Evolutionary conservation across 1,140 invertebrate genomes (phyloP).

Genomic region (Oppia nitens): DNA sequence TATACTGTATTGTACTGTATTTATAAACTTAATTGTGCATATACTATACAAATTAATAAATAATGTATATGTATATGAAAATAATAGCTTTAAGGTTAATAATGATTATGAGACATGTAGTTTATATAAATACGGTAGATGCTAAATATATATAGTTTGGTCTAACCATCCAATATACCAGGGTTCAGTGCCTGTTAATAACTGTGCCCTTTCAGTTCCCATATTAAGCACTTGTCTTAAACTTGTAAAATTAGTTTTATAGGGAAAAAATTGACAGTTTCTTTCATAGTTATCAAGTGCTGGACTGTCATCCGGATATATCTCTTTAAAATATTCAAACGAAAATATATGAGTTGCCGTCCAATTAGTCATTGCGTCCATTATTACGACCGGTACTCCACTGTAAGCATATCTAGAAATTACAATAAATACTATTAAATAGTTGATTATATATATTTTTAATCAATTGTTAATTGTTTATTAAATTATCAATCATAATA

Average conservation of each 20-base stretch:
- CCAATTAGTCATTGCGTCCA: slow-evolving; percentile 60
- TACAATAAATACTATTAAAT: too few relatives aligned
- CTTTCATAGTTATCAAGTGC: slow-evolving; percentile 26
- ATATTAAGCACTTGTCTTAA: slow-evolving; percentile 55
- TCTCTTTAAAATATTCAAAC: slow-evolving; percentile 57
- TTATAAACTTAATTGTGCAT: too few relatives aligned
- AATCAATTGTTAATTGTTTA: too few relatives aligned
- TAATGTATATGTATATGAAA: too few relatives aligned
- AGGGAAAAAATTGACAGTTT: slow-evolving; percentile 74
- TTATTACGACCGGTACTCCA: slow-evolving; percentile 61
- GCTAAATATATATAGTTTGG: too few relatives aligned
- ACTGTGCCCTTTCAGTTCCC: slow-evolving; percentile 39
- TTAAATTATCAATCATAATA: too few relatives aligned
- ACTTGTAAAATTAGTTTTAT: slow-evolving; percentile 61
- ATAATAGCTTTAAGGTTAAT: too few relatives aligned
- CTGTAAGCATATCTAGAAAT: slow-evolving; percentile 51
- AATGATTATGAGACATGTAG: too few relatives aligned
- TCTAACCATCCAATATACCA: slow-evolving; percentile 84
- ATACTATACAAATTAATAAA: too few relatives aligned
- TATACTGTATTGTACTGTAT: too few relatives aligned
- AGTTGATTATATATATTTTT: too few relatives aligned
- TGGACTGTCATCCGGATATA: slow-evolving; percentile 40
- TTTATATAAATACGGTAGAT: too few relatives aligned
- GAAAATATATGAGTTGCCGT: slow-evolving; percentile 49
- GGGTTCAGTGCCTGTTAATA: slow-evolving; percentile 25